A percentile compares a stretch with the other conserved stretches of the same genome.
These are phyloP conservation scores for Scaptodrosophila lebanonensis DNA, from an alignment of 1,140 invertebrate species.

Conservation along the genomic window DNA sequence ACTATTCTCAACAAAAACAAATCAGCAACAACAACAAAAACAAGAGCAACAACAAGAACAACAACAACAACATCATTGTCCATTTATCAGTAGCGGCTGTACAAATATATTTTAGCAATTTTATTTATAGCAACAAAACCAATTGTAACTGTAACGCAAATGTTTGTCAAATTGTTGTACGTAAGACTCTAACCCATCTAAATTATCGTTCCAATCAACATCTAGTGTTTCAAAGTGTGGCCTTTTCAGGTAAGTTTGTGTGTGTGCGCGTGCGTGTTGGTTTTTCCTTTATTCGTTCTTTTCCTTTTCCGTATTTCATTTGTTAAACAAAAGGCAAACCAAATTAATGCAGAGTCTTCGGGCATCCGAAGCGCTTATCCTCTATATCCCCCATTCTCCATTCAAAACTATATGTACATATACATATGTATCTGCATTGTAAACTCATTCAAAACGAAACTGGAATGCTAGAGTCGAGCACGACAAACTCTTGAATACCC, in stretches of 20 bases:
- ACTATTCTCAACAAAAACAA: slow-evolving; percentile 9
- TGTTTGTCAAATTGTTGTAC: slow-evolving; percentile 72
- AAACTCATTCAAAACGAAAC: no score
- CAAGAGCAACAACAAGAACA: slow-evolving; percentile 18
- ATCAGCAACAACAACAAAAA: slow-evolving; percentile 19
- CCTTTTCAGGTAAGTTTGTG: slow-evolving; percentile 91
- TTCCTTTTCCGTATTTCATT: not conserved
- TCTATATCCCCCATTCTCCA: no score
- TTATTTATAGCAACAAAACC: slow-evolving; percentile 55
- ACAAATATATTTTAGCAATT: slow-evolving; percentile 39
- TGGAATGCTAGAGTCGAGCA: no score
- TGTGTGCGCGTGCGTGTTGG: slow-evolving; percentile 14
- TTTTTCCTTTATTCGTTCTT: slow-evolving; percentile 9
- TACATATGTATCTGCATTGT: no score
- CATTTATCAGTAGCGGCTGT: slow-evolving; percentile 14
- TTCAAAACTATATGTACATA: no score
- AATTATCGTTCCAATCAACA: slow-evolving; percentile 79
- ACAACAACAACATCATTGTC: slow-evolving; percentile 7
- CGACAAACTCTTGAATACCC: no score
- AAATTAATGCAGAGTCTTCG: slow-evolving; percentile 2
- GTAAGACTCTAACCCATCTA: slow-evolving; percentile 73
- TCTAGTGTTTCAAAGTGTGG: slow-evolving; percentile 95
- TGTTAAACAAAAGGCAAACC: slow-evolving; percentile 12
- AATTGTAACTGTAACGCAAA: slow-evolving; percentile 35
- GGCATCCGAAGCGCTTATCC: not conserved